Conservation (phyloP, 2,113 vertebrate genomes). For the Saimiri boliviensis region DNA sequence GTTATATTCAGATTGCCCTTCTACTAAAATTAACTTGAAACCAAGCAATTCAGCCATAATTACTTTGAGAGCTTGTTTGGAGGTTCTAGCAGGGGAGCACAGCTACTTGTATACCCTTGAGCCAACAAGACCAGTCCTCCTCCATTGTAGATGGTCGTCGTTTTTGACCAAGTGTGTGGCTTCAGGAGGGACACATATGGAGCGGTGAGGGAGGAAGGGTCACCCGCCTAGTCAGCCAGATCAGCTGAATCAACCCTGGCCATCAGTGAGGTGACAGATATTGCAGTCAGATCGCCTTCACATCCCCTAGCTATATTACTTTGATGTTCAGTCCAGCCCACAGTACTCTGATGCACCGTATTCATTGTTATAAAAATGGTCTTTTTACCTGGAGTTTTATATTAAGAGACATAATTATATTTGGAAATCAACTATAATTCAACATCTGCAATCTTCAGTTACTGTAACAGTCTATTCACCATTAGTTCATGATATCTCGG, state of each 20-base stretch:
- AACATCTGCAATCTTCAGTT: background rate
- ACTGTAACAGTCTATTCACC: background rate
- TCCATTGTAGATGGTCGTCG: too few species aligned
- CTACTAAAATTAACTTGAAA: conserved; percentile 36
- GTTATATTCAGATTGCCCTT: background rate
- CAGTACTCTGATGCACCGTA: background rate
- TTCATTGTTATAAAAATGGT: conserved; percentile 2
- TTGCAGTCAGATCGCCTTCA: too few species aligned
- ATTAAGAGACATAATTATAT: background rate
- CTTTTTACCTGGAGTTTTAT: conserved; percentile 8
- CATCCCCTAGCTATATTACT: background rate
- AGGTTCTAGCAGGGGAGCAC: too few species aligned
- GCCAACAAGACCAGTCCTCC: too few species aligned
- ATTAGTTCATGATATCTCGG: background rate
- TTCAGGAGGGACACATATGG: too few species aligned
- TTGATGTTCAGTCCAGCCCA: background rate
- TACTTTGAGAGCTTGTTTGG: background rate
- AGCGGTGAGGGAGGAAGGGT: too few species aligned
- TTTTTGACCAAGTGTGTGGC: too few species aligned
- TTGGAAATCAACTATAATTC: background rate
- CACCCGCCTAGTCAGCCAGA: too few species aligned
- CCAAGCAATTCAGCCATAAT: background rate
- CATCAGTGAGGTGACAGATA: too few species aligned
- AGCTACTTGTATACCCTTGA: too few species aligned
- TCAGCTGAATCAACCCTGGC: too few species aligned